A percentile compares a stretch with the other conserved stretches of the same genome.
Evolutionary conservation across 2,113 vertebrate genomes (phyloP).

Genomic region (Dryoscopus gambensis): DNA sequence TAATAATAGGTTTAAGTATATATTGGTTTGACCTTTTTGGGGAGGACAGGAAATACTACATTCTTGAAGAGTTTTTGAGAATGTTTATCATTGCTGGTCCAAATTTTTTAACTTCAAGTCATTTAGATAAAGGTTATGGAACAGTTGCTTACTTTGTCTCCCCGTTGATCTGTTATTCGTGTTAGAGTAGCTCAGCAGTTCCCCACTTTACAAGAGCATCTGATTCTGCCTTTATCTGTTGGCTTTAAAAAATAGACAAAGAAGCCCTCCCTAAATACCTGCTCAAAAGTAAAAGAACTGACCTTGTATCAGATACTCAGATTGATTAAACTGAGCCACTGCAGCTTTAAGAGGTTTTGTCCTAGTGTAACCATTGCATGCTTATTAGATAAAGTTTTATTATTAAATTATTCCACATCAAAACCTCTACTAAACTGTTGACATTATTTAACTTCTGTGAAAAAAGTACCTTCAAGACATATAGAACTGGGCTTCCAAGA

Average conservation of each 20-base stretch:
- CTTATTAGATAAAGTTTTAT: constrained; percentile 73
- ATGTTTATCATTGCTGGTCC: neutral
- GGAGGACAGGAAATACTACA: constrained; percentile 10
- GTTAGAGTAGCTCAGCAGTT: constrained; percentile 19
- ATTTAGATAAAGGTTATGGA: neutral
- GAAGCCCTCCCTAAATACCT: constrained; percentile 34
- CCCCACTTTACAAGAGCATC: neutral
- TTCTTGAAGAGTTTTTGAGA: neutral
- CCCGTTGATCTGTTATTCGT: neutral
- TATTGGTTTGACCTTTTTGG: neutral
- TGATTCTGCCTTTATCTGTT: constrained; percentile 12
- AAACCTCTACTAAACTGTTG: constrained; percentile 94
- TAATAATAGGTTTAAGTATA: neutral
- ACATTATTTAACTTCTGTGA: constrained; percentile 92
- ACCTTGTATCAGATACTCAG: constrained; percentile 23
- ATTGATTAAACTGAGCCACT: constrained; percentile 67
- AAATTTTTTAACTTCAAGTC: neutral
- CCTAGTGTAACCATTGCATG: constrained; percentile 79
- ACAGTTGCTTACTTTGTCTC: neutral
- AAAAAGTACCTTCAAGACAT: constrained; percentile 87
- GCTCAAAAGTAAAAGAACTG: neutral
- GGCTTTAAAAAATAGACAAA: neutral
- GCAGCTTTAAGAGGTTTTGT: constrained; percentile 77
- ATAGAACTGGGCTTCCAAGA: constrained; percentile 89
- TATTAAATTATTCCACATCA: constrained; percentile 77